These are phyloP conservation scores for Bos indicus DNA, from an alignment of 2,113 vertebrate species.

Conservation along the genomic window DNA sequence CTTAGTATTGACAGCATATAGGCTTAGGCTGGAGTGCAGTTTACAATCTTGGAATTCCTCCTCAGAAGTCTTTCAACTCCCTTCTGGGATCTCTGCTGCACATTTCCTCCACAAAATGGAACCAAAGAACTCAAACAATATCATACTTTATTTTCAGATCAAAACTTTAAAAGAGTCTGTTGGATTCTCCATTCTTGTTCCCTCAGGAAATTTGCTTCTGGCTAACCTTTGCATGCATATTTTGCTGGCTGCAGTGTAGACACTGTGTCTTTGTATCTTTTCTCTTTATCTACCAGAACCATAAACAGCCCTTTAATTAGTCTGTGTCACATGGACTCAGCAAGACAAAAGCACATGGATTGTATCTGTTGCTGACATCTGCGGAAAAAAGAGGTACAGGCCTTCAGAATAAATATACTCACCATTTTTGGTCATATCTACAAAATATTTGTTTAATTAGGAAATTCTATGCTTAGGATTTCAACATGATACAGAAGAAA, in stretches of 20 bases:
- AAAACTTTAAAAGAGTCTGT: slow-evolving; percentile 53
- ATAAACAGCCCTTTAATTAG: background rate
- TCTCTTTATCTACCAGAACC: slow-evolving; percentile 40
- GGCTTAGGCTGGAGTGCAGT: slow-evolving; percentile 60
- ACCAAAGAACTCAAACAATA: slow-evolving; percentile 42
- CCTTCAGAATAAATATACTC: slow-evolving; percentile 60
- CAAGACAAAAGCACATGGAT: background rate
- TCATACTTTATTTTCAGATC: slow-evolving; percentile 35
- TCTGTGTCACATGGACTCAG: background rate
- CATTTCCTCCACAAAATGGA: slow-evolving; percentile 61
- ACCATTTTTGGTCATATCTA: slow-evolving; percentile 10
- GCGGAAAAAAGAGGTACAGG: slow-evolving; percentile 16
- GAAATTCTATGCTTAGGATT: slow-evolving; percentile 39
- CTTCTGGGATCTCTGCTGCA: slow-evolving; percentile 61
- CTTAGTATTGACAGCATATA: slow-evolving; percentile 61
- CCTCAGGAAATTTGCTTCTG: slow-evolving; percentile 59
- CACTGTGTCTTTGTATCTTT: slow-evolving; percentile 52
- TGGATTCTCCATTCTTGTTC: slow-evolving; percentile 17
- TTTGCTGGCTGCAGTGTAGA: background rate
- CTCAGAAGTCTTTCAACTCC: slow-evolving; percentile 61
- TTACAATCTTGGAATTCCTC: slow-evolving; percentile 70
- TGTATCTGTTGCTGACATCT: slow-evolving; percentile 55
- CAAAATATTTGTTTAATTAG: slow-evolving; percentile 48
- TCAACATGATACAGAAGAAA: slow-evolving; percentile 48
- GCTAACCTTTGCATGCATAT: slow-evolving; percentile 46